A percentile compares a stretch with the other conserved stretches of the same genome.
phyloP scores from a whole-genome alignment of 2,113 vertebrate species.

The Anguilla rostrata region DNA sequence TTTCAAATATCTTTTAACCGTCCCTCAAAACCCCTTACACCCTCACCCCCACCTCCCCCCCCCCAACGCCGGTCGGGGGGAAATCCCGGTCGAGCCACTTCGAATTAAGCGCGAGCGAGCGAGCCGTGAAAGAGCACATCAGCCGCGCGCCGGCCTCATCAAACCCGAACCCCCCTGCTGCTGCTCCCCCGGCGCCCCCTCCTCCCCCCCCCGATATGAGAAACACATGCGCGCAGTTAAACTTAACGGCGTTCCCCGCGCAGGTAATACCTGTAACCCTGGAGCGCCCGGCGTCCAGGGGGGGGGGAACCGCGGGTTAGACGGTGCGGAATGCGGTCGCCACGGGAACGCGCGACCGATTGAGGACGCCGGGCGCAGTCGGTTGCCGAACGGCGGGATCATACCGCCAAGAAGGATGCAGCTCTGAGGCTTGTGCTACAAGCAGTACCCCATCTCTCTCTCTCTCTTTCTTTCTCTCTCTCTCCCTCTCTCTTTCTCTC shows the following conservation, averaged over 20 bases:
- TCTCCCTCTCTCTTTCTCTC: too few species aligned
- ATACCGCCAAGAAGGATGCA: not conserved
- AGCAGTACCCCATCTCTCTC: not conserved
- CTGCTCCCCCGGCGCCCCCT: not conserved
- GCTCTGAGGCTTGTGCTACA: not conserved
- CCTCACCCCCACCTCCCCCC: not conserved
- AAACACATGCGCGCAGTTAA: conserved; percentile 48
- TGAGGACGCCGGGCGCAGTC: too few species aligned
- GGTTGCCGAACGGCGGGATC: not conserved
- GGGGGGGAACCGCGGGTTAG: conserved; percentile 10
- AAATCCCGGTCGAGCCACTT: not conserved
- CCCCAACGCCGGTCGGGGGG: not conserved
- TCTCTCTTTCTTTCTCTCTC: too few species aligned
- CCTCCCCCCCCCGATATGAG: conserved; percentile 20
- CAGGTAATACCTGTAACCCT: conserved; percentile 44
- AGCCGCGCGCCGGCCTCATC: conserved; percentile 26
- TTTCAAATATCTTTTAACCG: too few species aligned
- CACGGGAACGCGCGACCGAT: not conserved
- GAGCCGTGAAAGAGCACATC: conserved; percentile 27
- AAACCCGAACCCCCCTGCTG: conserved; percentile 38
- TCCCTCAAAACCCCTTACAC: not conserved
- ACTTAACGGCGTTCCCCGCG: conserved; percentile 23
- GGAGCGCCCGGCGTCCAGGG: conserved; percentile 19
- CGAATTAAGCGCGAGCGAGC: not conserved
- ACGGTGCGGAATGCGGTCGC: conserved; percentile 11